These are phyloP conservation scores for Lomographa bimaculata DNA, from an alignment of 2,888 invertebrate species.

Conservation along the genomic window DNA sequence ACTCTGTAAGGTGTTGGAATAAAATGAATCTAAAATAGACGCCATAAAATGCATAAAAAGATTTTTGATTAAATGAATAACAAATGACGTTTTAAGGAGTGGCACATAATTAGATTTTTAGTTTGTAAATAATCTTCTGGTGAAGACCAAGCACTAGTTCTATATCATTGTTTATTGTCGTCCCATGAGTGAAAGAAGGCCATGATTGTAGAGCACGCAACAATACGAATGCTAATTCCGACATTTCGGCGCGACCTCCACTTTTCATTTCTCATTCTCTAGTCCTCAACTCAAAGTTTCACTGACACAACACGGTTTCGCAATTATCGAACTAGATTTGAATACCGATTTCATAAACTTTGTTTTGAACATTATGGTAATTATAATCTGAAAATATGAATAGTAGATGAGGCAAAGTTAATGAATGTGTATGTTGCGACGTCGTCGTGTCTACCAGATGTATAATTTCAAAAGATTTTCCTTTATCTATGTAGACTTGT, in stretches of 20 bases:
- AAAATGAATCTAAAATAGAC: too few species aligned
- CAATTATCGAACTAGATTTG: conserved; percentile 51
- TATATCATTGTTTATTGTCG: conserved; percentile 22
- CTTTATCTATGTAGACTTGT: not conserved
- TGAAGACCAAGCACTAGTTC: conserved; percentile 30
- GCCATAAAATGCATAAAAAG: too few species aligned
- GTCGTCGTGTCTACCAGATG: conserved; percentile 35
- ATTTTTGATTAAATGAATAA: too few species aligned
- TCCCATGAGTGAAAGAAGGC: conserved; percentile 30
- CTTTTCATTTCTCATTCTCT: conserved; percentile 54
- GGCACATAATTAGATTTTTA: too few species aligned
- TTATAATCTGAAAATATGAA: too few species aligned
- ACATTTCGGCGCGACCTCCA: conserved; percentile 62
- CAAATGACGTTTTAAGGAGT: too few species aligned
- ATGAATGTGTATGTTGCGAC: too few species aligned
- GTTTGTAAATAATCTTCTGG: too few species aligned
- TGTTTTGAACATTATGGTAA: conserved; percentile 31
- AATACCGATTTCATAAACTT: conserved; percentile 40
- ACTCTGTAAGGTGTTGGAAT: too few species aligned
- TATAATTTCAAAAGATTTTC: conserved; percentile 20
- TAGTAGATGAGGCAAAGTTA: too few species aligned
- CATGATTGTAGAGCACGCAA: conserved; percentile 27
- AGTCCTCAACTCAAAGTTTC: conserved; percentile 49
- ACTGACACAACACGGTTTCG: conserved; percentile 50
- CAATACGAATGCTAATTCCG: conserved; percentile 66